Evolutionary conservation across 2,888 invertebrate species (phyloP), one percentile per base, ranked within the genome.

Genomic region (Junonia oenone): DNA sequence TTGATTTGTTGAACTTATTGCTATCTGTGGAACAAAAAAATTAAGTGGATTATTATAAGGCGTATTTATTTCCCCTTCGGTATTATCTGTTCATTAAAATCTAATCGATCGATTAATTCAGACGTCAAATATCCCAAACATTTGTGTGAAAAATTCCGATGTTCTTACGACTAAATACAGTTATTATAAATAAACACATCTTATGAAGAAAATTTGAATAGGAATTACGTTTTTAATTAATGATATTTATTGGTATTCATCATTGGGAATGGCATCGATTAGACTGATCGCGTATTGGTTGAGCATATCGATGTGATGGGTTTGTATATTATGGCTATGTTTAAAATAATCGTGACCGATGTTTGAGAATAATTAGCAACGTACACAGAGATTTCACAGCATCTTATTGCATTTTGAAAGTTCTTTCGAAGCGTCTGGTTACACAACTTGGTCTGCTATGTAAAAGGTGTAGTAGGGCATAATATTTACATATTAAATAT

Each of bases 321-420:
- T 51, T 51, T 22, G 52, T 60, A 58, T 19, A 69, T 62, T n/a
- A 68, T 58, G 11, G 58, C 52, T 70, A 65, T 63, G 64, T 75
- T 76, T 72, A 65, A 76, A 77, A 78, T 73, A 82, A 73, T 86
- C 85, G 88, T 87, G 87, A 86, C 78, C 67, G 64, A 71, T 65
- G 68, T 69, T 76, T 71, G 72, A 73, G 73, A 81, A 82, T 88
- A 87, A 86, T 88, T 88, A 87, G 83, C 74, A 73, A 71, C 71
- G 67, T 70, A 72, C 66, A 68, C 73, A 75, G 71, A 70, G 77
- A 83, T 85, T 84, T 84, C 83, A 81, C 75, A 81, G 81, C 78
- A 77, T 82, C 79, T 80, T 80, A 80, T 80, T 78, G 76, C 75
- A 75, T 81, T 85, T 86, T 83, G 85, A 88, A 88, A 89, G 85